phyloP scores from a whole-genome alignment of 2,797 vertebrate genomes.

The Sorex maritimensis region DNA sequence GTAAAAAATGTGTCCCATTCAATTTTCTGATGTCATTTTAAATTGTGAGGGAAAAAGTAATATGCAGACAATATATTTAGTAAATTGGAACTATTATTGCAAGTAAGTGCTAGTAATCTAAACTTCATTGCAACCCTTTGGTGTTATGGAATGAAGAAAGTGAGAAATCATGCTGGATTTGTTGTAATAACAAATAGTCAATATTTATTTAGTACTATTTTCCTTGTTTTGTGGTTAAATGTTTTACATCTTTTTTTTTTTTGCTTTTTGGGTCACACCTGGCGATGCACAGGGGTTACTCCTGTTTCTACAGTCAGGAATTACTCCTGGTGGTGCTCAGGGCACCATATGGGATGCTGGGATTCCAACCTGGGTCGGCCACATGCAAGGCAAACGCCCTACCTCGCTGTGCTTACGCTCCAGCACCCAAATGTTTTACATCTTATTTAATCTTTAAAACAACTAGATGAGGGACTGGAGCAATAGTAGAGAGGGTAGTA shows the following conservation, averaged over 20 bases:
- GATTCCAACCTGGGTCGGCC: no score
- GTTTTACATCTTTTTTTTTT: neutral
- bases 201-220: neutral
- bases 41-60: neutral
- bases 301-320: no score
- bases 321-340: no score
- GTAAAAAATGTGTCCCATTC: neutral
- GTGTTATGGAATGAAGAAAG: neutral
- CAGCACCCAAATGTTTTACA: neutral
- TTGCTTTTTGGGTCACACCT: no score
- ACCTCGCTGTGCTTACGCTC: no score
- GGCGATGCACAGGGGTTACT: no score
- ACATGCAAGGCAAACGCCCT: no score
- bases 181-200: neutral
- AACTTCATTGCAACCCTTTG: neutral
- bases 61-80: neutral
- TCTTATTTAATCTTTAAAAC: conserved; percentile 8
- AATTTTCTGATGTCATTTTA: neutral
- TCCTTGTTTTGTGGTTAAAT: neutral
- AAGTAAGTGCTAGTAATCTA: neutral
- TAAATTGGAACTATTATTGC: conserved; percentile 35
- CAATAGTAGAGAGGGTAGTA: no score
- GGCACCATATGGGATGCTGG: no score
- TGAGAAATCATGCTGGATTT: neutral
- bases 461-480: neutral